A percentile compares a stretch with the other conserved stretches of the same genome.
These are phyloP conservation scores for Drosophila navojoa DNA, from an alignment of 1,140 invertebrate species.

Conservation along the genomic window DNA sequence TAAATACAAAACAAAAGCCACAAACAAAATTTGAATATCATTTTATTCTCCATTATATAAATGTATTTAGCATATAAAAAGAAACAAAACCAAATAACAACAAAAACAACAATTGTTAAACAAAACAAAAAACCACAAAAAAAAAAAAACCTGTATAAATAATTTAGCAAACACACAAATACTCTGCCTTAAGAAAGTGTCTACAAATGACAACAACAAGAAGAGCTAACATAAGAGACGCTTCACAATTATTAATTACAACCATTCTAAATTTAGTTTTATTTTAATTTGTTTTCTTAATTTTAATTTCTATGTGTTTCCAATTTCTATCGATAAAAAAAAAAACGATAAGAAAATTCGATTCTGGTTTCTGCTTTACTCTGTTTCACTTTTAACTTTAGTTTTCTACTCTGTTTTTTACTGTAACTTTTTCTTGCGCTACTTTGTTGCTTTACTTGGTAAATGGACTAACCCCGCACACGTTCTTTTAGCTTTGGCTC, in stretches of 20 bases:
- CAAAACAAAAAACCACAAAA: neutral
- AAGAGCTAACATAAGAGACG: conserved; percentile 73
- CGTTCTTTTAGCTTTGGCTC: conserved; percentile 36
- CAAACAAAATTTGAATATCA: neutral
- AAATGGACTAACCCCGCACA: conserved; percentile 63
- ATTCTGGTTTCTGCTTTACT: conserved; percentile 43
- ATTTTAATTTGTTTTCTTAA: neutral
- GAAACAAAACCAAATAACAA: neutral
- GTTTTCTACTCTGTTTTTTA: conserved; percentile 24
- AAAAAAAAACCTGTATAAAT: conserved; percentile 24
- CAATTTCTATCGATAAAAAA: conserved; percentile 27
- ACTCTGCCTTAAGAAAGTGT: conserved; percentile 56
- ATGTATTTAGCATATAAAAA: conserved; percentile 18
- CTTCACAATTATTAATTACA: conserved; percentile 29
- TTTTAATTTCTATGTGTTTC: conserved; percentile 23
- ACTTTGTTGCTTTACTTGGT: conserved; percentile 54
- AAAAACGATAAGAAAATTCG: conserved; percentile 3
- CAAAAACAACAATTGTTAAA: conserved; percentile 1
- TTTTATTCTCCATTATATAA: neutral
- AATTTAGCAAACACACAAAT: conserved; percentile 12
- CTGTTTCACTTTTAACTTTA: conserved; percentile 23
- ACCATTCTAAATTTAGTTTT: neutral
- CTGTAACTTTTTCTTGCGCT: conserved; percentile 13
- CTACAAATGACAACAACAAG: conserved; percentile 80
- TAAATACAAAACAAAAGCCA: neutral